phyloP scores from a whole-genome alignment of 2,888 invertebrate genomes.

The Mongoloraphidia duomilia region DNA sequence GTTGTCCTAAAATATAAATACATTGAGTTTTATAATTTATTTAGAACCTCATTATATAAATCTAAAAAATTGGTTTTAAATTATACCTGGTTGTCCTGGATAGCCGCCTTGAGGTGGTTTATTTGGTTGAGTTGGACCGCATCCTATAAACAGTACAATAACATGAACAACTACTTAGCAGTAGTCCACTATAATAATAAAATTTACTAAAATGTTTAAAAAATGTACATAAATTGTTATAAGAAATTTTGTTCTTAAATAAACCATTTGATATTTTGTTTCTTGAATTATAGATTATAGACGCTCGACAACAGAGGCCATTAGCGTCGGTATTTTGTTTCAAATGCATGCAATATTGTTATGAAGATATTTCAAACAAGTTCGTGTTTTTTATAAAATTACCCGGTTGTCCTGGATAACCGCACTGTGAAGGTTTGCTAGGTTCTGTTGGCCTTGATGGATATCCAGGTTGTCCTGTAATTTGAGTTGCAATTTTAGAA shows the following conservation, averaged over 20 bases:
- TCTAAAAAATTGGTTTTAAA: neutral
- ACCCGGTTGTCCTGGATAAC: conserved; percentile 19
- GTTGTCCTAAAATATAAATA: conserved; percentile 6
- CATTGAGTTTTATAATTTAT: neutral
- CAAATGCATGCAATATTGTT: too few species aligned
- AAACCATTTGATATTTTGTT: too few species aligned
- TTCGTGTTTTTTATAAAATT: neutral
- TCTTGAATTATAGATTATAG: too few species aligned
- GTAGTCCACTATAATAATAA: neutral
- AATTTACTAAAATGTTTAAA: neutral
- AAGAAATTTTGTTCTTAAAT: too few species aligned
- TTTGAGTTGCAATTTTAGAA: too few species aligned
- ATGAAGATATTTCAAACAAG: neutral
- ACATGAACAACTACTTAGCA: too few species aligned
- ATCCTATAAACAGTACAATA: neutral
- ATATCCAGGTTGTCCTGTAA: conserved; percentile 17
- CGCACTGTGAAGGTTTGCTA: conserved; percentile 23
- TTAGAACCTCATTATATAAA: neutral
- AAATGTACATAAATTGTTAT: too few species aligned
- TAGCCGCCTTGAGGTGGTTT: neutral
- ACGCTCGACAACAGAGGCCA: too few species aligned
- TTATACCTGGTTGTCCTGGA: conserved; percentile 7
- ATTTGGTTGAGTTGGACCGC: conserved; percentile 2
- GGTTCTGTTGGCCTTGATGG: conserved; percentile 25
- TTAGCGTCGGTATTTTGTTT: too few species aligned